Conservation (phyloP, 2,113 vertebrate genomes). For the Trematomus loennbergii region DNA sequence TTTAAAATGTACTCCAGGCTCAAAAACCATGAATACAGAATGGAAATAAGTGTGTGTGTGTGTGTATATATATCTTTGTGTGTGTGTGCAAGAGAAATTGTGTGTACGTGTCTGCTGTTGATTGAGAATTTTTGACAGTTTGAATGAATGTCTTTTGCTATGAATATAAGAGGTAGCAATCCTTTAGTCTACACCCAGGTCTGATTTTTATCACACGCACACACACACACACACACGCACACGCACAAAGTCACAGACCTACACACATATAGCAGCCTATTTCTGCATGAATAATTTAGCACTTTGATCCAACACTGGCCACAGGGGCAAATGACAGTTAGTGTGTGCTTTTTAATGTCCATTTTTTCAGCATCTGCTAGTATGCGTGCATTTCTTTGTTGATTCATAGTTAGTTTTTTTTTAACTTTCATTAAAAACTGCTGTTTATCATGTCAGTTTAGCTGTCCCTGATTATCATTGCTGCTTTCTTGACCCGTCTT, state of each 20-base stretch:
- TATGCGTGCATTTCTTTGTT: constrained; percentile 4
- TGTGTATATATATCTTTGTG: background rate
- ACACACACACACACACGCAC: background rate
- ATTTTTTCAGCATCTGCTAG: background rate
- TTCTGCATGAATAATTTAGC: constrained; percentile 78
- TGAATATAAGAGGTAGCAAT: constrained; percentile 29
- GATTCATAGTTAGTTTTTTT: constrained; percentile 12
- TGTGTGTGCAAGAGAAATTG: background rate
- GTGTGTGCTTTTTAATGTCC: background rate
- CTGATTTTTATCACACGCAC: constrained; percentile 19
- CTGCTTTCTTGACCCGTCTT: background rate
- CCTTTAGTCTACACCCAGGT: constrained; percentile 27
- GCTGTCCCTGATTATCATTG: constrained; percentile 4
- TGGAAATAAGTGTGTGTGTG: constrained; percentile 37
- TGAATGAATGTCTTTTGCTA: constrained; percentile 18
- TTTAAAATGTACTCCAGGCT: constrained; percentile 57
- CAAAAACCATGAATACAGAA: constrained; percentile 59
- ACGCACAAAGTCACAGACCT: constrained; percentile 17
- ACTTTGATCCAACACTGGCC: constrained; percentile 62
- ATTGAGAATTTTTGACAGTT: background rate
- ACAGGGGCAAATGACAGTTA: constrained; percentile 54
- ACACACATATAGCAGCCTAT: constrained; percentile 40
- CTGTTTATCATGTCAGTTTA: constrained; percentile 41
- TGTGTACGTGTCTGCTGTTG: background rate
- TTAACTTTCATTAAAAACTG: constrained; percentile 31